These are phyloP conservation scores for Hypomecis atomaria DNA, from an alignment of 2,888 invertebrate species.

Conservation along the genomic window DNA sequence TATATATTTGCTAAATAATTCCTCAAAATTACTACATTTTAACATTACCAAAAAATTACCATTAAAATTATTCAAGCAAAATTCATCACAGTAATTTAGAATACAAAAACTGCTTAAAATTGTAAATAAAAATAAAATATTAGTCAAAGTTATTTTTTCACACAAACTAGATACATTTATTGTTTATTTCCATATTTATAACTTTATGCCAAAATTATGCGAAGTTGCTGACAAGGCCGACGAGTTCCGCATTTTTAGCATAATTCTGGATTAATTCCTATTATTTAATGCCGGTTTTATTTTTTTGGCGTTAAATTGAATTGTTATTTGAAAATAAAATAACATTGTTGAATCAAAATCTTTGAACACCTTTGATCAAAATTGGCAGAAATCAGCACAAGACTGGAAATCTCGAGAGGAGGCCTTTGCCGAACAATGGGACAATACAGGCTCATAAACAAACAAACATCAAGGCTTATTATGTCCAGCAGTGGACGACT, in stretches of 20 bases:
- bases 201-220: slow-evolving; percentile 44
- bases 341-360: no score
- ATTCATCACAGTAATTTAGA: background rate
- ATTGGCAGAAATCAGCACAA: no score
- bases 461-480: no score
- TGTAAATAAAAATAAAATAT: slow-evolving; percentile 1
- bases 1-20: no score
- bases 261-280: slow-evolving; percentile 37
- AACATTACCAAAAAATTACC: background rate
- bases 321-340: no score
- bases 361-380: no score
- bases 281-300: slow-evolving; percentile 32
- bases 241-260: slow-evolving; percentile 52
- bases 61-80: background rate
- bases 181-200: slow-evolving; percentile 46
- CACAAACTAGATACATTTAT: slow-evolving; percentile 32
- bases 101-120: background rate
- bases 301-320: background rate
- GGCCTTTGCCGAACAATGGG: no score
- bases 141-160: slow-evolving; percentile 7
- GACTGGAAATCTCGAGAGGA: no score
- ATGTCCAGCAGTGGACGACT: no score
- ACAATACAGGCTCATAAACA: no score
- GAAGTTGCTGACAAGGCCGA: slow-evolving; percentile 46
- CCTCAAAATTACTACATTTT: no score